Conservation (phyloP, 2,113 vertebrate genomes). For the Clarias batrachus region DNA sequence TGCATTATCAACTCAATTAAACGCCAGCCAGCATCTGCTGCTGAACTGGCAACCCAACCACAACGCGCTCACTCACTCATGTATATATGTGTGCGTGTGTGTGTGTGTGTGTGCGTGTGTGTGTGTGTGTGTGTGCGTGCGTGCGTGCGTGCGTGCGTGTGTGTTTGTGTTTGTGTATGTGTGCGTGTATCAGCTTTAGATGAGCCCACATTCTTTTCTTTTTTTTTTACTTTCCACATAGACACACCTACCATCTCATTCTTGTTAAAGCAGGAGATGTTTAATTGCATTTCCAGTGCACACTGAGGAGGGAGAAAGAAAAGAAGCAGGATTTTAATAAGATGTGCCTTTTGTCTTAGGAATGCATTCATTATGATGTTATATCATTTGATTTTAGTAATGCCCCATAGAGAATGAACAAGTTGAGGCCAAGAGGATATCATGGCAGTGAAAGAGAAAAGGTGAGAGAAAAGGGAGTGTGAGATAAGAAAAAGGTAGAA, state of each 20-base stretch:
- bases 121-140: constrained; percentile 17
- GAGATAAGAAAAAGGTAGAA: constrained; percentile 50
- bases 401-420: background rate
- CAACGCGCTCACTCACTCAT: constrained; percentile 19
- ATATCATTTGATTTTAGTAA: background rate
- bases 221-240: constrained; percentile 45
- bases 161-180: constrained; percentile 36
- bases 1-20: constrained; percentile 76
- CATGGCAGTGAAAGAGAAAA: constrained; percentile 37
- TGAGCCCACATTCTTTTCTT: background rate
- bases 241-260: constrained; percentile 8
- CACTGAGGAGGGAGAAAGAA: constrained; percentile 20
- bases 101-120: constrained; percentile 20
- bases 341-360: background rate
- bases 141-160: constrained; percentile 21
- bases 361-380: constrained; percentile 23
- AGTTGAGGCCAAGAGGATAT: constrained; percentile 13
- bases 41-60: constrained; percentile 56
- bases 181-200: constrained; percentile 24
- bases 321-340: background rate
- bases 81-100: constrained; percentile 23
- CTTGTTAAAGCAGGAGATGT: constrained; percentile 29
- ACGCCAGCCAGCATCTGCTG: constrained; percentile 71
- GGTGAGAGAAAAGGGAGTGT: constrained; percentile 48
- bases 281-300: constrained; percentile 30